Percentiles rank a stretch among this genome's conserved stretches.
These are phyloP conservation scores for Condylura cristata DNA, from an alignment of 2,113 vertebrate species.

Conservation along the genomic window DNA sequence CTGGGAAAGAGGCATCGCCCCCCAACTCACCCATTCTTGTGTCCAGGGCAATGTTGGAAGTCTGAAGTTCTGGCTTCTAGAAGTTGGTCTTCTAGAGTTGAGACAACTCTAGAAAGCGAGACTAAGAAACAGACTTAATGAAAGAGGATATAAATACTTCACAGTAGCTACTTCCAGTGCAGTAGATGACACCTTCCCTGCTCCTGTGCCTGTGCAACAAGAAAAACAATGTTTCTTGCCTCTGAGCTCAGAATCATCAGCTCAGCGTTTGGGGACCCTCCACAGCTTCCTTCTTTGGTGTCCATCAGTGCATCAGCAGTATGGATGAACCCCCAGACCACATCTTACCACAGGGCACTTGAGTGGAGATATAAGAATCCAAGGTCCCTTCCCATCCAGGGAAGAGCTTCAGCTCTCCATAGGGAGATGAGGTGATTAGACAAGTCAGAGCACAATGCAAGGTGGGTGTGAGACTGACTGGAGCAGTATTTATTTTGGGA, in stretches of 20 bases:
- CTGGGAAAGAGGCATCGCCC: background rate
- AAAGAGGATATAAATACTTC: background rate
- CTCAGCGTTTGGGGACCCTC: background rate
- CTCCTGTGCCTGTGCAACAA: background rate
- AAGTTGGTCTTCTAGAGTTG: background rate
- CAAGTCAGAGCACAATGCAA: background rate
- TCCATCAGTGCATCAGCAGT: too few relatives aligned
- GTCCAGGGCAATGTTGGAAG: background rate
- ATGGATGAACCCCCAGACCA: fast-evolving
- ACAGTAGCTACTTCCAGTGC: background rate
- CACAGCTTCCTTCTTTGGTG: background rate
- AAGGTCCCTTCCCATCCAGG: too few relatives aligned
- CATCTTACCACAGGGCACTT: background rate
- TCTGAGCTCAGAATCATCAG: background rate
- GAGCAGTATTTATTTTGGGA: background rate
- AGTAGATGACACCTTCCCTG: background rate
- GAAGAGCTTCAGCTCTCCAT: background rate
- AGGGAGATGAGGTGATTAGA: background rate
- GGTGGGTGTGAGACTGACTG: background rate
- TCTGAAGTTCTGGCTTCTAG: background rate
- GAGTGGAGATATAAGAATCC: background rate
- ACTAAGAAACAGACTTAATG: background rate
- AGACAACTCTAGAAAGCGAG: background rate
- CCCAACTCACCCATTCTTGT: background rate
- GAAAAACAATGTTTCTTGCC: background rate